These are phyloP conservation scores for Acrocyrtus sp. DNA, from an alignment of 2,888 invertebrate species.

Conservation along the genomic window DNA sequence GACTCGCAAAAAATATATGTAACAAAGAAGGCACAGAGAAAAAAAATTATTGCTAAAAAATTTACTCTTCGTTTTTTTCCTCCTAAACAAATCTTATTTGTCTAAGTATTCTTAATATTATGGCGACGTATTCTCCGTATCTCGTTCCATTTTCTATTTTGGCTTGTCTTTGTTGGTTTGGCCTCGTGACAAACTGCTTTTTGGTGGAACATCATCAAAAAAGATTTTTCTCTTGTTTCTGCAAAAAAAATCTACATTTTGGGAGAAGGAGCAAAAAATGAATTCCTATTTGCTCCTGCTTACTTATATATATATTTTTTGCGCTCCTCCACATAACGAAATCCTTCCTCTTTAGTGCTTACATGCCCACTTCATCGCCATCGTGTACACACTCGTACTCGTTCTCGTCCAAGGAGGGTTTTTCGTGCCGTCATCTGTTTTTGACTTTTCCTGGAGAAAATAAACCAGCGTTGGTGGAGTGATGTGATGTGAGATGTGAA, in stretches of 20 bases:
- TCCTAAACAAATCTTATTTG: not conserved
- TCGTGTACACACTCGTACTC: too few relatives aligned
- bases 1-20: too few relatives aligned
- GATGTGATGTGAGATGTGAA: too few relatives aligned
- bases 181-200: conserved; percentile 23
- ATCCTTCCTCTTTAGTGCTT: too few relatives aligned
- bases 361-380: too few relatives aligned
- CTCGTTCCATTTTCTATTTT: conserved; percentile 3
- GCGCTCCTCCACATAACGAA: not conserved
- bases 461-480: too few relatives aligned
- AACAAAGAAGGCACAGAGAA: not conserved
- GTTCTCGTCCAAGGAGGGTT: not conserved
- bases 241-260: too few relatives aligned
- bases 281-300: not conserved
- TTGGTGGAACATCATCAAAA: conserved; percentile 1
- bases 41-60: conserved; percentile 1
- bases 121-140: not conserved
- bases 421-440: conserved; percentile 60
- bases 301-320: not conserved
- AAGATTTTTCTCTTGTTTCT: not conserved
- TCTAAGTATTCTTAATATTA: not conserved
- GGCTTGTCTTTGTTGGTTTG: conserved; percentile 1
- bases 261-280: too few relatives aligned
- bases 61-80: not conserved
- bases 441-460: conserved; percentile 43